Conservation (phyloP, 2,888 invertebrate species). For the Drosophila mercatorum region DNA sequence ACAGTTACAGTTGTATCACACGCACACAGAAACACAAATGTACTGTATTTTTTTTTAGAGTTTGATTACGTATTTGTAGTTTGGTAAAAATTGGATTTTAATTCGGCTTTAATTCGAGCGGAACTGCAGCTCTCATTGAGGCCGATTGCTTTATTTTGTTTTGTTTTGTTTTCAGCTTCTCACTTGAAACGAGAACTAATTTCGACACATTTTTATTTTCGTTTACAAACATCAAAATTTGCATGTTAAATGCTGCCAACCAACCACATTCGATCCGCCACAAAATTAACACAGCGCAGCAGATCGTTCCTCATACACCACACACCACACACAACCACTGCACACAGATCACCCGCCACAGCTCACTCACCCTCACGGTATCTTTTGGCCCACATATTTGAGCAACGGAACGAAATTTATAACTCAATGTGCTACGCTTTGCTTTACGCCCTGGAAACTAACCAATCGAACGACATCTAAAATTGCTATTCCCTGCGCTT, state of each 20-base stretch:
- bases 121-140: neutral
- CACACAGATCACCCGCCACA: constrained; percentile 26
- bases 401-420: constrained; percentile 29
- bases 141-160: neutral
- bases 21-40: constrained; percentile 26
- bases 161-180: constrained; percentile 41
- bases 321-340: constrained; percentile 19
- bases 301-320: constrained; percentile 36
- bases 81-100: constrained; percentile 2
- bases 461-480: constrained; percentile 23
- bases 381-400: constrained; percentile 30
- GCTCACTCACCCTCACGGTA: constrained; percentile 33
- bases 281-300: constrained; percentile 48
- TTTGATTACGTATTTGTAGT: constrained; percentile 14
- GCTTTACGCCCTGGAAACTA: constrained; percentile 60
- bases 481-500: constrained; percentile 35
- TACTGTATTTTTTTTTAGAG: constrained; percentile 13
- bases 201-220: constrained; percentile 46
- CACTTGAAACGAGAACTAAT: constrained; percentile 27
- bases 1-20: constrained; percentile 2
- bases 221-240: constrained; percentile 67
- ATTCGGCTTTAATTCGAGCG: constrained; percentile 1
- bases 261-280: constrained; percentile 33
- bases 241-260: constrained; percentile 54
- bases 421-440: constrained; percentile 53